Percentiles rank a stretch among this genome's conserved stretches.
Conservation (phyloP, 2,888 invertebrate genomes). For the Chrysomela aeneicollis region DNA sequence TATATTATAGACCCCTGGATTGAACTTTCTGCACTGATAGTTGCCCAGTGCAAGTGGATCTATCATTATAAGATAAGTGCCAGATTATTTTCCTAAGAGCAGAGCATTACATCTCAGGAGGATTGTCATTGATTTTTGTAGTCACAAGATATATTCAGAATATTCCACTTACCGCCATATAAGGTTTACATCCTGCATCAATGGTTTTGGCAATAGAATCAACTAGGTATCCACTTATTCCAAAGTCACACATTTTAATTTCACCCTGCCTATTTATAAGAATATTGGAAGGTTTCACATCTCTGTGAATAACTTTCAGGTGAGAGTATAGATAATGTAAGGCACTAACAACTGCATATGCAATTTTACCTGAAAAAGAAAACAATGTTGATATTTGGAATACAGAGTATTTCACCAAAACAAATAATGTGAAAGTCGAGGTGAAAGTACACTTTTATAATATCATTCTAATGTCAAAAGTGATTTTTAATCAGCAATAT, state of each 20-base stretch:
- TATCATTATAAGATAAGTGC: too few species aligned
- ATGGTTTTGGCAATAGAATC: constrained; percentile 98
- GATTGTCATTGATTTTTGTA: too few species aligned
- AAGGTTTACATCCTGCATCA: constrained; percentile 98
- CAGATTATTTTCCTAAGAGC: too few species aligned
- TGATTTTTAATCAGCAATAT: too few species aligned
- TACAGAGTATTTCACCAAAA: background rate
- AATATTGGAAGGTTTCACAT: constrained; percentile 98
- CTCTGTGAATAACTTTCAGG: constrained; percentile 91
- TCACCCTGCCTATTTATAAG: constrained; percentile 91
- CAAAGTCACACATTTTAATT: constrained; percentile 99
- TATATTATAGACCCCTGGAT: too few species aligned
- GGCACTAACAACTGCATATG: constrained; percentile 91
- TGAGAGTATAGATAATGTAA: constrained; percentile 91
- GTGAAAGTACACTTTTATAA: too few species aligned
- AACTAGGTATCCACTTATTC: constrained; percentile 96
- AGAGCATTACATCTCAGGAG: too few species aligned
- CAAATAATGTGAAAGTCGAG: background rate
- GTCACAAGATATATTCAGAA: background rate
- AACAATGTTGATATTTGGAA: background rate
- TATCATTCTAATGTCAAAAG: too few species aligned
- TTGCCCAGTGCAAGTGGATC: too few species aligned
- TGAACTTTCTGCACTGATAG: too few species aligned
- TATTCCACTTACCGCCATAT: constrained; percentile 84
- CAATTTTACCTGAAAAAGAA: constrained; percentile 60